Percentiles rank a stretch among this genome's conserved stretches.
Evolutionary conservation across 2,797 vertebrate genomes (phyloP).

Genomic region (Carcharodon carcharias): DNA sequence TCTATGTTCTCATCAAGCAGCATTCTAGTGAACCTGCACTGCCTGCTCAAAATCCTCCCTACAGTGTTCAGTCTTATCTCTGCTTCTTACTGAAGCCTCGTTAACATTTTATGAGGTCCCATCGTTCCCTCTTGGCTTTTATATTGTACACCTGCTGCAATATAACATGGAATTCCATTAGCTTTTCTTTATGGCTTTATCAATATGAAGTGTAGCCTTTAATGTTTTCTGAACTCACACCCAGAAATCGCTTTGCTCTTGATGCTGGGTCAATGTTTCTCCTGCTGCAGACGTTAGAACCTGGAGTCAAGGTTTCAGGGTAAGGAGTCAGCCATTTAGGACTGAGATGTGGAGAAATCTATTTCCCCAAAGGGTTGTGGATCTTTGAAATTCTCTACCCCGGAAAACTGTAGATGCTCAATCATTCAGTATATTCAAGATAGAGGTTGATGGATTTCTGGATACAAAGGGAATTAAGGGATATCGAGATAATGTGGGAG

Average conservation of each 20-base stretch:
- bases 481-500: not conserved
- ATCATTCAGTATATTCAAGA: not conserved
- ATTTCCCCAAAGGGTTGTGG: not conserved
- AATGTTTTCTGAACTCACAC: not conserved
- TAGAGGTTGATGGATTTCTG: not conserved
- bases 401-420: not conserved
- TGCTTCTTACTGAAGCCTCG: too few species aligned
- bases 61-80: not conserved
- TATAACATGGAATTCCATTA: not conserved
- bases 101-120: not conserved
- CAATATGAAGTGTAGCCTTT: not conserved
- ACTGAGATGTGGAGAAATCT: not conserved
- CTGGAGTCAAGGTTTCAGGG: not conserved
- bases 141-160: not conserved
- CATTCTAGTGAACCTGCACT: not conserved
- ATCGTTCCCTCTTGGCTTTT: not conserved
- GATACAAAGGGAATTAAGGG: not conserved
- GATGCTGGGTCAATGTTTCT: not conserved
- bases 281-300: not conserved
- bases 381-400: too few species aligned
- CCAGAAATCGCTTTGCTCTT: not conserved
- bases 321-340: not conserved
- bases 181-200: not conserved
- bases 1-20: not conserved
- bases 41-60: not conserved